Base-by-base conservation (phyloP, 2,797 vertebrate genomes). In the Rhinogobio ventralis region DNA sequence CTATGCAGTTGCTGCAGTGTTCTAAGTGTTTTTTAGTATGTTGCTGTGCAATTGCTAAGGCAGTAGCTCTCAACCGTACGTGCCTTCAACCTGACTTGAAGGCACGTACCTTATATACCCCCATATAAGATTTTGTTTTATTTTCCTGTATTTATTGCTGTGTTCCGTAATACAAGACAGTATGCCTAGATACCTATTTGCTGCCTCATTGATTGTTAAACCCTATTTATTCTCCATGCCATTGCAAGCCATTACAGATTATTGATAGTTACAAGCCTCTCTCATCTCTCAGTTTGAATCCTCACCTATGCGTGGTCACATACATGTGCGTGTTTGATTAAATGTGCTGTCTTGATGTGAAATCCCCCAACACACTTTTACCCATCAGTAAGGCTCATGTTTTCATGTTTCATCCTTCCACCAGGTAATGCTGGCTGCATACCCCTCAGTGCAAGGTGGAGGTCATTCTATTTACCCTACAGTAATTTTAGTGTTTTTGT, bases 241-340 rank as follows among this genome's bases (percentile, higher is more conserved):
- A 17, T 42, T 78, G n/a, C 45, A 15, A 62, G n/a, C 55, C 28
- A 49, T 33, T 67, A 79, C 11, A 79, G 9, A 36, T 67, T 49
- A 7, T 66, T 49, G 62, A 30, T 49, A 20, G 45, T 51, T 49
- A 23, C 57, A 33, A 66, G 42, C 28, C 42, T 42, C 39, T 42
- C 39, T 66, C 60, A 79, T 46, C 42, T 66, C 57, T 78, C 39
- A 28, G n/a, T 11, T 78, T 46, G 39, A 19, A n/a, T 79, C 13
- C 28, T 67, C 49, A 69, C n/a, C 33, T 68, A 17, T 76, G 74
- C 2, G 7, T 57, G 74, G 39, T 69, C 46, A 80, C 62, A 80
- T 39, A 3, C 42, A n/a, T n/a, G n/a, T 46, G 11, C 4, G 19
- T 53, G 62, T 53, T 25, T 81, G 33, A 71, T 55, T 55, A 25